Percentiles rank a stretch among this genome's conserved stretches.
phyloP scores from a whole-genome alignment of 2,113 vertebrate genomes.

The Phyllopteryx taeniolatus region DNA sequence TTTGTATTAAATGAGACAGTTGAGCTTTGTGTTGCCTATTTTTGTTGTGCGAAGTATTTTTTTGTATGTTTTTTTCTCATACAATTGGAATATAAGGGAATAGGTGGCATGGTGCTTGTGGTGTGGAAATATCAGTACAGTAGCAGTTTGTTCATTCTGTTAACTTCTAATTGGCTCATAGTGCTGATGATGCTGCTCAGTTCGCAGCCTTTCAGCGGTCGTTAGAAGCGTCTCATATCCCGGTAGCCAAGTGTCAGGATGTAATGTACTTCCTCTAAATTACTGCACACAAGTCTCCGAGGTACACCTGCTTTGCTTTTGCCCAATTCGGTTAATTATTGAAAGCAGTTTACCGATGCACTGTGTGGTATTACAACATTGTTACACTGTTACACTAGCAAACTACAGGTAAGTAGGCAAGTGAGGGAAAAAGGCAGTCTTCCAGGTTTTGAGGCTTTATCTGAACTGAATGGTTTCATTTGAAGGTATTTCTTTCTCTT shows the following conservation, averaged over 20 bases:
- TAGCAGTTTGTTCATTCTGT: conserved; percentile 39
- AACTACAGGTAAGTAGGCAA: background rate
- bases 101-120: background rate
- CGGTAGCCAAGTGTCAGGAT: conserved; percentile 27
- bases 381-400: background rate
- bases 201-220: conserved; percentile 30
- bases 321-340: conserved; percentile 19
- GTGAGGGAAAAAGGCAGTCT: background rate
- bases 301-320: conserved; percentile 12
- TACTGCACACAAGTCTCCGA: conserved; percentile 1
- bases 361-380: conserved; percentile 2
- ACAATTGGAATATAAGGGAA: background rate
- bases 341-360: conserved; percentile 5
- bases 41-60: background rate
- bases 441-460: conserved; percentile 10
- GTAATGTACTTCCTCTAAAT: conserved; percentile 19
- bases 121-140: background rate
- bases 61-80: background rate
- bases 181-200: conserved; percentile 23
- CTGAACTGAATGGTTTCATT: conserved; percentile 26
- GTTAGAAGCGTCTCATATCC: conserved; percentile 20
- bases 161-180: conserved; percentile 46
- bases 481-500: conserved; percentile 29
- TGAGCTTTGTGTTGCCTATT: too few species aligned
- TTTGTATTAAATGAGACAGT: too few species aligned